Percentiles rank a stretch among this genome's conserved stretches.
These are phyloP conservation scores for Pandemis heparana DNA, from an alignment of 2,888 invertebrate genomes.

Conservation along the genomic window DNA sequence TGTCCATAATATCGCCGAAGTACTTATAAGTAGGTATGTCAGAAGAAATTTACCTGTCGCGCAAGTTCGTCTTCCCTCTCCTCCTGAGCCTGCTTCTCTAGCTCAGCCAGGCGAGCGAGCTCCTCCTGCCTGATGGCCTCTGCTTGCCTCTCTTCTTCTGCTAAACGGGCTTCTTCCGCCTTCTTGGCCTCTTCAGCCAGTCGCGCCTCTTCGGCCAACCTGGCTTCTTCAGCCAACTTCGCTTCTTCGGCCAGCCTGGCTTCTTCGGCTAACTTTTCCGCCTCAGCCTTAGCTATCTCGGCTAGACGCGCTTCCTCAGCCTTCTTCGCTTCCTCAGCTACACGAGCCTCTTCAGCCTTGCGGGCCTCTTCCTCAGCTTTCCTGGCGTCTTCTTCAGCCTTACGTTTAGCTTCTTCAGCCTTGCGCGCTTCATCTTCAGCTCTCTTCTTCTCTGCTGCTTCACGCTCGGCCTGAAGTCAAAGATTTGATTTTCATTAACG, in stretches of 20 bases:
- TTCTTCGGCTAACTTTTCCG: slow-evolving; percentile 75
- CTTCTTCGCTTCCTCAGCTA: slow-evolving; percentile 71
- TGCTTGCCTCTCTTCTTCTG: slow-evolving; percentile 59
- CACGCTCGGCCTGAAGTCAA: slow-evolving; percentile 67
- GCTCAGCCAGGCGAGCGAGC: slow-evolving; percentile 84
- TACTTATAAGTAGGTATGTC: too few species aligned
- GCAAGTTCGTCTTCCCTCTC: slow-evolving; percentile 89
- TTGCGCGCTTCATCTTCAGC: slow-evolving; percentile 85
- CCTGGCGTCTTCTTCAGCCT: slow-evolving; percentile 78
- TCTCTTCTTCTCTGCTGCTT: slow-evolving; percentile 77
- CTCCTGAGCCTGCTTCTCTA: slow-evolving; percentile 87
- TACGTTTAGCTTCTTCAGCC: slow-evolving; percentile 81
- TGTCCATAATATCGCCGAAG: too few species aligned
- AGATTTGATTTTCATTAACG: background rate
- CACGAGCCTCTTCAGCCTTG: slow-evolving; percentile 76
- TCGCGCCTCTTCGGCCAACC: slow-evolving; percentile 69
- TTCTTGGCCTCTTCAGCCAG: slow-evolving; percentile 75
- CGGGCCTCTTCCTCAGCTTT: slow-evolving; percentile 62
- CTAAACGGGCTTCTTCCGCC: slow-evolving; percentile 81
- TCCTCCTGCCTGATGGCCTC: slow-evolving; percentile 67
- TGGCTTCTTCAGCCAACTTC: slow-evolving; percentile 69
- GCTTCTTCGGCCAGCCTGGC: slow-evolving; percentile 77
- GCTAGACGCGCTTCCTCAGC: slow-evolving; percentile 65
- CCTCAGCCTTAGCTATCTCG: slow-evolving; percentile 69
- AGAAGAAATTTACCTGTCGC: slow-evolving; percentile 78